Percentiles rank a stretch among this genome's conserved stretches.
These are phyloP conservation scores for Mizuhopecten yessoensis DNA, from an alignment of 1,140 invertebrate species.

Conservation along the genomic window DNA sequence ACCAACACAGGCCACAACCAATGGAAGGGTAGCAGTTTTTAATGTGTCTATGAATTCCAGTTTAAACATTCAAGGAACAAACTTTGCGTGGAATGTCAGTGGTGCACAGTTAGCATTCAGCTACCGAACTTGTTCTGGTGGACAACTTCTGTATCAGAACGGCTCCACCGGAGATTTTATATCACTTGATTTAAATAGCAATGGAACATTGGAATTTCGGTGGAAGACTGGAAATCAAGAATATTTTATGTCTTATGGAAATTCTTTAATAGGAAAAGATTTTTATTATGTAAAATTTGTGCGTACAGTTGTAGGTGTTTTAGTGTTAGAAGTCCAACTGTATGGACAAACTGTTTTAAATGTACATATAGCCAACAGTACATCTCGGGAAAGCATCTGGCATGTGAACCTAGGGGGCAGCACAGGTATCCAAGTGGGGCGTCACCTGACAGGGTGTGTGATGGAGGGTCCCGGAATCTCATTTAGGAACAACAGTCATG, in stretches of 20 bases:
- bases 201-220: slow-evolving; percentile 47
- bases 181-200: slow-evolving; percentile 47
- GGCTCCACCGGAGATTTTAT: slow-evolving; percentile 55
- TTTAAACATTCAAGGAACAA: slow-evolving; percentile 43
- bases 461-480: slow-evolving; percentile 54
- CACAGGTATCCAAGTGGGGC: slow-evolving; percentile 42
- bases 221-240: slow-evolving; percentile 51
- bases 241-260: neutral
- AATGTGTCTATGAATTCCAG: slow-evolving; percentile 54
- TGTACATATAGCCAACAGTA: slow-evolving; percentile 46
- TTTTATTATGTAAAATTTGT: neutral
- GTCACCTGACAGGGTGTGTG: slow-evolving; percentile 54
- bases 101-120: slow-evolving; percentile 52
- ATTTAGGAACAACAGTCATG: slow-evolving; percentile 54
- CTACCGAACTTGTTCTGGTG: slow-evolving; percentile 54
- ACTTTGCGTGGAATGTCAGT: slow-evolving; percentile 47
- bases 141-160: slow-evolving; percentile 60
- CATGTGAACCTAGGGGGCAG: slow-evolving; percentile 45
- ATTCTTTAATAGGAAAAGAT: slow-evolving; percentile 29
- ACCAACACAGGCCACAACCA: slow-evolving; percentile 40
- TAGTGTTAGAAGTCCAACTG: neutral
- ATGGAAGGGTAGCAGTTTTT: slow-evolving; percentile 54
- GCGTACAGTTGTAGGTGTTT: neutral
- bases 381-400: slow-evolving; percentile 48
- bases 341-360: neutral